Evolutionary conservation across 2,888 invertebrate species (phyloP).

Genomic region (Aleiodes alternator): DNA sequence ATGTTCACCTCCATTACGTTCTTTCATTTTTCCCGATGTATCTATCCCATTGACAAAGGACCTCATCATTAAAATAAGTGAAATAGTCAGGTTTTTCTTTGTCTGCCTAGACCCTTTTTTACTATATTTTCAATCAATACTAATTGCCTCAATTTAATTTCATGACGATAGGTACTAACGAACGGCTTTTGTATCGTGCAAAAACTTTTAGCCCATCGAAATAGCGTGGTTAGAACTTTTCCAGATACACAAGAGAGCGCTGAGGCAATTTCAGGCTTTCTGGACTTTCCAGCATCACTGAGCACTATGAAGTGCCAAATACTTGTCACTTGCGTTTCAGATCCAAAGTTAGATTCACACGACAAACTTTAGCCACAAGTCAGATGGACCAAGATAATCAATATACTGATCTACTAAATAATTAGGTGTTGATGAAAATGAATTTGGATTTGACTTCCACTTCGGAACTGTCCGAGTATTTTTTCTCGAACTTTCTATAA

Average conservation of each 20-base stretch:
- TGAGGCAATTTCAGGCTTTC: background rate
- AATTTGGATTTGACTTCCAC: too few species aligned
- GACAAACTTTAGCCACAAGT: background rate
- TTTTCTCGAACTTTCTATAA: too few species aligned
- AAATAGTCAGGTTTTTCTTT: too few species aligned
- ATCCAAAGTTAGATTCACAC: background rate
- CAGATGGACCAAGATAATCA: too few species aligned
- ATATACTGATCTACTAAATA: too few species aligned
- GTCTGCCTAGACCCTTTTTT: too few species aligned
- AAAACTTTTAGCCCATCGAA: background rate
- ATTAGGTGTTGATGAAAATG: too few species aligned
- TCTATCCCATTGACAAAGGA: too few species aligned
- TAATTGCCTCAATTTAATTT: slow-evolving; percentile 14
- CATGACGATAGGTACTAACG: background rate
- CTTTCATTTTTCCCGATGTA: too few species aligned
- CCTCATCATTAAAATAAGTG: too few species aligned
- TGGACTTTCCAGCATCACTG: background rate
- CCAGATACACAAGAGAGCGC: background rate
- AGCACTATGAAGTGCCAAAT: background rate
- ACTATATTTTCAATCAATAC: slow-evolving; percentile 8
- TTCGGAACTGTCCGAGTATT: too few species aligned
- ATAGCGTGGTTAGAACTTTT: background rate
- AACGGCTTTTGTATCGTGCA: background rate
- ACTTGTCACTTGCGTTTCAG: background rate
- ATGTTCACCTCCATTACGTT: background rate